Evolutionary conservation across 2,888 invertebrate species (phyloP).

Genomic region (Chloroclysta siterata): DNA sequence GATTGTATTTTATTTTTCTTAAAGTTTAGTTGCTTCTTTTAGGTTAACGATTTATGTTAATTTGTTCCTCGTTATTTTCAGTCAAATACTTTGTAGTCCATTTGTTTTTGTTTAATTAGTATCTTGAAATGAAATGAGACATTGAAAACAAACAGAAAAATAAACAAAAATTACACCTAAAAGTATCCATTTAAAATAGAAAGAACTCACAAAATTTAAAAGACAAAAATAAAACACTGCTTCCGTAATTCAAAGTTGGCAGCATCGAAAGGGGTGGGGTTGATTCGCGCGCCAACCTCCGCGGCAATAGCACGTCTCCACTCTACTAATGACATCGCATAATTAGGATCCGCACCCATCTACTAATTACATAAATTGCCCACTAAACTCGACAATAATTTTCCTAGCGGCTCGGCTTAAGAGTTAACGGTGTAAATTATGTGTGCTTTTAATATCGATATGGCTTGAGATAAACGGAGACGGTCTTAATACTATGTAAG

Average conservation of each 20-base stretch:
- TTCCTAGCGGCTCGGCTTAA: slow-evolving; percentile 54
- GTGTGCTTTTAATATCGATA: slow-evolving; percentile 21
- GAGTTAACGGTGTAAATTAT: slow-evolving; percentile 28
- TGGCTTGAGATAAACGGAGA: slow-evolving; percentile 35
- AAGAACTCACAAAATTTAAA: not conserved
- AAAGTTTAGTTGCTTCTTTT: too few relatives aligned
- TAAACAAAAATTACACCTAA: too few relatives aligned
- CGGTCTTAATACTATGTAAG: not conserved
- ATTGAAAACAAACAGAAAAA: too few relatives aligned
- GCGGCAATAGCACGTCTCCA: slow-evolving; percentile 69
- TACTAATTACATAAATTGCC: slow-evolving; percentile 82
- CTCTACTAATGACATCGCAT: slow-evolving; percentile 77
- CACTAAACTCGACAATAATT: slow-evolving; percentile 80
- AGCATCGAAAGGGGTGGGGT: slow-evolving; percentile 20
- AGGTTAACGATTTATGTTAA: too few relatives aligned
- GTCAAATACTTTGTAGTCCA: too few relatives aligned
- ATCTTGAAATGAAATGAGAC: too few relatives aligned
- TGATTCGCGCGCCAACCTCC: slow-evolving; percentile 43
- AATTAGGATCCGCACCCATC: slow-evolving; percentile 79
- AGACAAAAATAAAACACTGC: not conserved
- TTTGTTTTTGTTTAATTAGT: too few relatives aligned
- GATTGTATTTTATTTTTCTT: too few relatives aligned
- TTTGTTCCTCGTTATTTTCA: too few relatives aligned
- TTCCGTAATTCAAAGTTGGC: slow-evolving; percentile 11
- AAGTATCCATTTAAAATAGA: not conserved